Evolutionary conservation across 2,797 vertebrate species (phyloP).

Genomic region (Ispidina picta): DNA sequence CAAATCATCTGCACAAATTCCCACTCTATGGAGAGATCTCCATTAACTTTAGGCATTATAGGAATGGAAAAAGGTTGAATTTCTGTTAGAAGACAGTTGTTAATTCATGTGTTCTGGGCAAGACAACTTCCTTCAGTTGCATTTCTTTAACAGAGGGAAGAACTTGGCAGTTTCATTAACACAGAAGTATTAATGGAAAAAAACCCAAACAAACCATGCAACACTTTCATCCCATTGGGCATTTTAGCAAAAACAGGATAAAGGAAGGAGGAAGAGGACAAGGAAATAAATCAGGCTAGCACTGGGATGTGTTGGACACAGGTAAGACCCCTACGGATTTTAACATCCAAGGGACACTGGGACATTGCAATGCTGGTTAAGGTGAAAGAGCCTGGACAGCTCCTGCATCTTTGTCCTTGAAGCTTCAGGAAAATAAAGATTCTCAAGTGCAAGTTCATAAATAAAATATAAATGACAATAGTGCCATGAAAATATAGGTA

Average conservation of each 20-base stretch:
- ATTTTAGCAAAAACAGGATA: neutral
- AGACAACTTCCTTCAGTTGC: neutral
- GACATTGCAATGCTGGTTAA: neutral
- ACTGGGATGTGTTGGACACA: neutral
- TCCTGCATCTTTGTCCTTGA: constrained; percentile 22
- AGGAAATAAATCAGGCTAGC: neutral
- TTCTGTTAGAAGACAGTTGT: neutral
- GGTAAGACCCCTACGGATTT: neutral
- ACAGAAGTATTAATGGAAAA: neutral
- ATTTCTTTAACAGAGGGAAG: neutral
- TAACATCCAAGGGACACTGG: neutral
- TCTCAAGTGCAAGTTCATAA: constrained; percentile 20
- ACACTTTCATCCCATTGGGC: neutral
- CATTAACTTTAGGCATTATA: neutral
- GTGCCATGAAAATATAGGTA: constrained; percentile 32
- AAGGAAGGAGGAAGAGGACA: neutral
- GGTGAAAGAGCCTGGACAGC: neutral
- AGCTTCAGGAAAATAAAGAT: neutral
- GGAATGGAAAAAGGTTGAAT: neutral
- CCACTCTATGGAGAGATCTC: neutral
- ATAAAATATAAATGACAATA: constrained; percentile 44
- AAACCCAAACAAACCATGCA: neutral
- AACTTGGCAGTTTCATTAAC: neutral
- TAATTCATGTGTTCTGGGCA: neutral
- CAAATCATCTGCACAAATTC: neutral